Evolutionary conservation across 1,140 invertebrate species (phyloP).

Genomic region (Drosophila athabasca): DNA sequence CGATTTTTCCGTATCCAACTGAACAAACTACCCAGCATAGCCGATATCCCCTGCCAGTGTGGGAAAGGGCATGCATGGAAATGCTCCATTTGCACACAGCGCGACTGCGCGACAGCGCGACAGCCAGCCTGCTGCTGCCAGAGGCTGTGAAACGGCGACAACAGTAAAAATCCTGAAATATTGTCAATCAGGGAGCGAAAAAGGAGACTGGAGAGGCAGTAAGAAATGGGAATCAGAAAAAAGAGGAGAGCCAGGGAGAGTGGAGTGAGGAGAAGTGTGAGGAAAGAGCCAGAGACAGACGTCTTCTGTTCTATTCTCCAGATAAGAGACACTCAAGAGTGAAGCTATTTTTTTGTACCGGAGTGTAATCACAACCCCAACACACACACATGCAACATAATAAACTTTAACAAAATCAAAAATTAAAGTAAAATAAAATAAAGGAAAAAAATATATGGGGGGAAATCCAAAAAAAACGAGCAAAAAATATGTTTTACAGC

Average conservation of each 20-base stretch:
- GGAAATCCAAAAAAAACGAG: constrained; percentile 42
- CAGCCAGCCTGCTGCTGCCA: constrained; percentile 2
- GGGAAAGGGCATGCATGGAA: constrained; percentile 45
- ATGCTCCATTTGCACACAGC: constrained; percentile 65
- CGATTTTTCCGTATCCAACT: too few species aligned
- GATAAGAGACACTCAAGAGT: constrained; percentile 52
- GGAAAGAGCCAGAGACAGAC: constrained; percentile 43
- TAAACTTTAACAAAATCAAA: constrained; percentile 47
- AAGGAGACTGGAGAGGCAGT: constrained; percentile 18
- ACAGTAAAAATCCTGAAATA: constrained; percentile 70
- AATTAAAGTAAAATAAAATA: constrained; percentile 75
- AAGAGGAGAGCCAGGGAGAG: constrained; percentile 9
- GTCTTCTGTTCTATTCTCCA: constrained; percentile 36
- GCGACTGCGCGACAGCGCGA: constrained; percentile 32
- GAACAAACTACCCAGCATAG: background rate
- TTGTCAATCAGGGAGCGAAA: constrained; percentile 54
- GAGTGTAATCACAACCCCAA: constrained; percentile 33
- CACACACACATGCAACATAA: background rate
- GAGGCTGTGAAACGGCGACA: constrained; percentile 55
- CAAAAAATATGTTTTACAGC: constrained; percentile 77
- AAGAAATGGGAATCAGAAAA: constrained; percentile 10
- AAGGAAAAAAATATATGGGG: constrained; percentile 25
- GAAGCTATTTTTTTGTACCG: constrained; percentile 44
- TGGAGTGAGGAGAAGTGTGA: constrained; percentile 3
- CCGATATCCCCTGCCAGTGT: background rate